Evolutionary conservation across 2,888 invertebrate genomes (phyloP).

Genomic region (Notodonta ziczac): DNA sequence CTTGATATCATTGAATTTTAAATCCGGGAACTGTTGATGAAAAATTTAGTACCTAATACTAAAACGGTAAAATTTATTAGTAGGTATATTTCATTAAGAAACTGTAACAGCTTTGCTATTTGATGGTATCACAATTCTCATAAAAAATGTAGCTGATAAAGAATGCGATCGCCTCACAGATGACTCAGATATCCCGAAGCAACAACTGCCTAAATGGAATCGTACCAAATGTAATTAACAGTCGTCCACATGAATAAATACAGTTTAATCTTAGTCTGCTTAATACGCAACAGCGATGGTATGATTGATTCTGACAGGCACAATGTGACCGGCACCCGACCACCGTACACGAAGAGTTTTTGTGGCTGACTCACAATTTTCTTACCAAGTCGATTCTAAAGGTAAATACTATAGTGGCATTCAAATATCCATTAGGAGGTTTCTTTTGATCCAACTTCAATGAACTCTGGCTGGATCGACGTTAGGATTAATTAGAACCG

Average conservation of each 20-base stretch:
- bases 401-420: conserved; percentile 66
- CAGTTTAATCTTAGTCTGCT: conserved; percentile 17
- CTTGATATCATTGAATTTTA: too few relatives aligned
- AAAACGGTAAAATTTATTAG: too few relatives aligned
- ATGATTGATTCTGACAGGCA: conserved; percentile 38
- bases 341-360: conserved; percentile 22
- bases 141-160: background rate
- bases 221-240: conserved; percentile 3
- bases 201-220: background rate
- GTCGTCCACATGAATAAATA: conserved; percentile 11
- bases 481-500: conserved; percentile 72
- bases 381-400: conserved; percentile 42
- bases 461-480: conserved; percentile 63
- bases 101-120: too few relatives aligned
- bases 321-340: conserved; percentile 30
- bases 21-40: too few relatives aligned
- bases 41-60: too few relatives aligned
- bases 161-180: background rate
- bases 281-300: conserved; percentile 16
- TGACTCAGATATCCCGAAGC: background rate
- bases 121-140: background rate
- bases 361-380: conserved; percentile 40
- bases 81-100: too few relatives aligned
- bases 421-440: conserved; percentile 80
- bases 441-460: conserved; percentile 75